phyloP scores from a whole-genome alignment of 2,797 vertebrate genomes.

The Hafferia zeledoni region DNA sequence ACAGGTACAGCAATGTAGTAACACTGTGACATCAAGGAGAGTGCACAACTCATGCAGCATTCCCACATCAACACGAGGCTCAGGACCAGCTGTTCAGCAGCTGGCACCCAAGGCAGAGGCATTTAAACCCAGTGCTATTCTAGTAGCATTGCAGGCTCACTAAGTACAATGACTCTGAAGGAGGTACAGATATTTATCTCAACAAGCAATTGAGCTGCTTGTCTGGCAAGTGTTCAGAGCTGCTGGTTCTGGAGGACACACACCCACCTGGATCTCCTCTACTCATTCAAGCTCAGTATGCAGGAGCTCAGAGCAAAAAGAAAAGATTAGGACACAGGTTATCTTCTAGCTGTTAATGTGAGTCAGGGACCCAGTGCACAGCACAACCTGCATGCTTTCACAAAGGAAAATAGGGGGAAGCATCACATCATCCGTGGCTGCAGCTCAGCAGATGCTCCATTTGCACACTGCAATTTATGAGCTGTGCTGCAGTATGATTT shows the following conservation, averaged over 20 bases:
- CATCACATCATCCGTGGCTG: background rate
- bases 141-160: background rate
- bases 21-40: background rate
- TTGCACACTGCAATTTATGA: conserved; percentile 10
- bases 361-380: background rate
- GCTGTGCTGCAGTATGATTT: background rate
- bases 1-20: background rate
- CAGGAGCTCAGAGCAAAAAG: background rate
- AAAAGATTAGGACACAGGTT: background rate
- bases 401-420: background rate
- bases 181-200: background rate
- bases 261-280: background rate
- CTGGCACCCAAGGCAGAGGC: background rate
- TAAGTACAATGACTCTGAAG: background rate
- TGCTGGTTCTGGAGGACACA: background rate
- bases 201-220: background rate
- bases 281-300: background rate
- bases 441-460: conserved; percentile 6
- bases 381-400: background rate
- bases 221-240: background rate
- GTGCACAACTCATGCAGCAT: background rate
- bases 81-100: conserved; percentile 3
- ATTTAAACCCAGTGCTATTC: background rate
- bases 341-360: background rate
- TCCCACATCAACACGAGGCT: background rate